Evolutionary conservation across 2,888 invertebrate genomes (phyloP).

Genomic region (Erpobdella octoculata): DNA sequence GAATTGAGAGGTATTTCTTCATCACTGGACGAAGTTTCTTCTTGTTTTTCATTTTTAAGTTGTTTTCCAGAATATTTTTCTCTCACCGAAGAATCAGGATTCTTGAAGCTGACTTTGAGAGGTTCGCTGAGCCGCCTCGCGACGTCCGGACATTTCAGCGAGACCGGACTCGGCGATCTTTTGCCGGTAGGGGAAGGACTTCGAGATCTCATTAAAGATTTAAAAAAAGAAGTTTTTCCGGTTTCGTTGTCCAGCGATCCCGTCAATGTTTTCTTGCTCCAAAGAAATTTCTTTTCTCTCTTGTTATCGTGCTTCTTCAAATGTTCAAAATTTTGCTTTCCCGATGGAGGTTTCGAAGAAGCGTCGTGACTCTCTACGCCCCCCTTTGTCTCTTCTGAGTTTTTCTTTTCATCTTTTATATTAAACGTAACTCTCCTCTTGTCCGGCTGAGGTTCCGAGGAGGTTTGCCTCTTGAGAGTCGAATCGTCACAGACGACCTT

Average conservation of each 20-base stretch:
- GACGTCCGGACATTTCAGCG: neutral
- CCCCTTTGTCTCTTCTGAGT: neutral
- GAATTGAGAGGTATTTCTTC: neutral
- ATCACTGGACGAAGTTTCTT: neutral
- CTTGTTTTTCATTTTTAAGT: neutral
- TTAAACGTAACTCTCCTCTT: neutral
- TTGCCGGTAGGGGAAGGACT: conserved; percentile 27
- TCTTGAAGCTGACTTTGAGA: conserved; percentile 12
- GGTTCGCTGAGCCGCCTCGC: conserved; percentile 20
- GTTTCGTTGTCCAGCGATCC: neutral
- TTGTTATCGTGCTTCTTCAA: neutral
- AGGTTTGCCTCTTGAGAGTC: neutral
- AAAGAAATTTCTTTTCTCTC: neutral
- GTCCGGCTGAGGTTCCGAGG: neutral
- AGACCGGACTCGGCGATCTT: neutral
- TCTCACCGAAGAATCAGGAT: neutral
- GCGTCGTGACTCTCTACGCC: neutral
- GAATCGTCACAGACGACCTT: neutral
- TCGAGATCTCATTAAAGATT: conserved; percentile 24
- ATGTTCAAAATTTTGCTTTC: neutral
- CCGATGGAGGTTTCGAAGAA: neutral
- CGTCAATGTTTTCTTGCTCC: neutral
- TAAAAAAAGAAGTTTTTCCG: conserved; percentile 17
- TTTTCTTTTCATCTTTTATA: neutral
- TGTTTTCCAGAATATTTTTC: neutral